A percentile compares a stretch with the other conserved stretches of the same genome.
These are phyloP conservation scores for Sycobia sp. DNA, from an alignment of 1,140 invertebrate genomes.

Conservation along the genomic window DNA sequence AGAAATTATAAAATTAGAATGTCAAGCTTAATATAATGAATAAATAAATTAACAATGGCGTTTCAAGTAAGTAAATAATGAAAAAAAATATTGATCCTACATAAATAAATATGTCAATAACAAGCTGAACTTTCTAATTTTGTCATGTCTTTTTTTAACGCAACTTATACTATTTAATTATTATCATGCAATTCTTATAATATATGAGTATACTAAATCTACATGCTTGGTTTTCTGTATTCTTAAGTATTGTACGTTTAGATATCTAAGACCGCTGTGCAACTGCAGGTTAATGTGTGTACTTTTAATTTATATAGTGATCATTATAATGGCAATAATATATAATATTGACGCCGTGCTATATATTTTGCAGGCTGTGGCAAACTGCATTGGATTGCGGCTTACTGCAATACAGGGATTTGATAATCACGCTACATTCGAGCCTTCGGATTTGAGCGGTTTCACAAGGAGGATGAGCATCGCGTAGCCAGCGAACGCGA, in stretches of 20 bases:
- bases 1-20: conserved; percentile 4
- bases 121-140: no score
- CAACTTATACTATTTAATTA: conserved; percentile 6
- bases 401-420: conserved; percentile 8
- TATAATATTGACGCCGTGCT: background rate
- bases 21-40: background rate
- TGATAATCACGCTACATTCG: conserved; percentile 6
- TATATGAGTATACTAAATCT: no score
- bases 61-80: no score
- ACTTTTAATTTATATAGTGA: background rate
- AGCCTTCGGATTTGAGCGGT: conserved; percentile 26
- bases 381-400: conserved; percentile 13
- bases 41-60: no score
- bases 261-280: conserved; percentile 4
- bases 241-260: conserved; percentile 5
- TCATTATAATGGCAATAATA: conserved; percentile 10
- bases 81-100: no score
- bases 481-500: background rate
- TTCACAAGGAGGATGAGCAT: conserved; percentile 9
- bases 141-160: no score
- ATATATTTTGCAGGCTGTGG: conserved; percentile 8
- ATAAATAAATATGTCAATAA: no score
- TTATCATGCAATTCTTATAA: conserved; percentile 7
- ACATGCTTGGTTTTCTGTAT: conserved; percentile 14
- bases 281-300: conserved; percentile 21